Evolutionary conservation across 1,140 invertebrate species (phyloP).

Genomic region (Caerostris darwini): DNA sequence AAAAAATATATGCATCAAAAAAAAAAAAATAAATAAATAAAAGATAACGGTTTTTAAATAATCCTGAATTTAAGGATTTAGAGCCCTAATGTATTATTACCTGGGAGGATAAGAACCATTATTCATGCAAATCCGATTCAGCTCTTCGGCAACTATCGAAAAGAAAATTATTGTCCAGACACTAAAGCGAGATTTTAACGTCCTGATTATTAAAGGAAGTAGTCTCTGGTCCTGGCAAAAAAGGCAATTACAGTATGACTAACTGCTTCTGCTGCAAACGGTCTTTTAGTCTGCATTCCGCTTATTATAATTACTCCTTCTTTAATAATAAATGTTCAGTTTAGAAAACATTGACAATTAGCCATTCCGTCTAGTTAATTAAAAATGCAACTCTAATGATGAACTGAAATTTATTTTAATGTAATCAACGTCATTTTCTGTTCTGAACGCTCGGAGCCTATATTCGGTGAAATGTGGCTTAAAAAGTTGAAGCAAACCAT

Average conservation of each 20-base stretch:
- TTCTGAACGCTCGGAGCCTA: neutral
- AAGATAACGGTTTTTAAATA: too few species aligned
- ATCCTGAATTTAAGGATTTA: too few species aligned
- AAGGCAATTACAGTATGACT: neutral
- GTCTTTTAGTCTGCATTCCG: neutral
- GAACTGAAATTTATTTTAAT: neutral
- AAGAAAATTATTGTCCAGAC: neutral
- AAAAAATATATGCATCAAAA: too few species aligned
- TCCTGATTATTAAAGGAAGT: neutral
- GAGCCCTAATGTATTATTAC: neutral
- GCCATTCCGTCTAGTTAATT: neutral
- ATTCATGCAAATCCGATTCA: neutral
- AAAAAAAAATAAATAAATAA: too few species aligned
- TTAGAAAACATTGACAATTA: neutral
- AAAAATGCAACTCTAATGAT: neutral
- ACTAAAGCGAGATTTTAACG: neutral
- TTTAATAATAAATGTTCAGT: neutral
- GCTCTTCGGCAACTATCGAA: neutral
- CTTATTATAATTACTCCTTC: neutral
- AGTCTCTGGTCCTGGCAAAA: neutral
- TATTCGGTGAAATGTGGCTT: neutral
- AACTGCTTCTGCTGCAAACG: neutral
- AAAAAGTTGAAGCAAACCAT: neutral
- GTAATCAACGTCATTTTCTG: neutral
- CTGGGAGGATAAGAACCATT: neutral